phyloP scores from a whole-genome alignment of 1,140 invertebrate genomes.

The Drosophila subpulchrella region DNA sequence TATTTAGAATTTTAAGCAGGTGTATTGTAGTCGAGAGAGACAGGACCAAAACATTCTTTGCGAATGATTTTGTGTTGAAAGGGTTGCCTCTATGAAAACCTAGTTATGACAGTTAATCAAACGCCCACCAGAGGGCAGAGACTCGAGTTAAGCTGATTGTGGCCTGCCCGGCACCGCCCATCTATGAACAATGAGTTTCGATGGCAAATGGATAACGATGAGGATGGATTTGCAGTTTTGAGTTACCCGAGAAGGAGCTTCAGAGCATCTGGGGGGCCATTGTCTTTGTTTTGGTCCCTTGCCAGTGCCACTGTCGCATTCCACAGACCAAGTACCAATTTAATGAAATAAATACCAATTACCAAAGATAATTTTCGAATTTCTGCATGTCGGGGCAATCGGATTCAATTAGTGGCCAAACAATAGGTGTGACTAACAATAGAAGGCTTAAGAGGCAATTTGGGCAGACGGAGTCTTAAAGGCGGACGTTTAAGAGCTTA shows the following conservation, averaged over 20 bases:
- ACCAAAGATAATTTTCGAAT: slow-evolving; percentile 12
- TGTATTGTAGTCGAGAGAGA: not conserved
- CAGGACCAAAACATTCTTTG: not conserved
- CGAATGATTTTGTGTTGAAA: not conserved
- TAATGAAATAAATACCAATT: slow-evolving; percentile 3
- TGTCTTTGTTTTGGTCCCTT: not conserved
- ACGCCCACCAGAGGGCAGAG: slow-evolving; percentile 2
- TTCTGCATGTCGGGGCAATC: not conserved
- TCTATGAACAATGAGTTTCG: not conserved
- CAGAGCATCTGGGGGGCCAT: not conserved
- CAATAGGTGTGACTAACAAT: not conserved
- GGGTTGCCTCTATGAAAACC: not conserved
- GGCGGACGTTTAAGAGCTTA: no score
- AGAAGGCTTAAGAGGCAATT: not conserved
- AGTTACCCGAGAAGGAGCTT: not conserved
- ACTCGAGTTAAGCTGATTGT: slow-evolving; percentile 9
- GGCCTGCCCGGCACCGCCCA: no score
- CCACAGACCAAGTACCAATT: not conserved
- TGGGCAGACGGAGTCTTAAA: no score
- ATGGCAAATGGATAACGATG: not conserved
- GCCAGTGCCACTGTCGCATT: not conserved
- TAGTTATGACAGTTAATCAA: slow-evolving; percentile 45
- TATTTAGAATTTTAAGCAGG: not conserved
- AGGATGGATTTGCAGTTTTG: not conserved
- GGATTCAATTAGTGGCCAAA: not conserved